These are phyloP conservation scores for Austrolebias charrua DNA, from an alignment of 2,797 vertebrate genomes.

Conservation along the genomic window DNA sequence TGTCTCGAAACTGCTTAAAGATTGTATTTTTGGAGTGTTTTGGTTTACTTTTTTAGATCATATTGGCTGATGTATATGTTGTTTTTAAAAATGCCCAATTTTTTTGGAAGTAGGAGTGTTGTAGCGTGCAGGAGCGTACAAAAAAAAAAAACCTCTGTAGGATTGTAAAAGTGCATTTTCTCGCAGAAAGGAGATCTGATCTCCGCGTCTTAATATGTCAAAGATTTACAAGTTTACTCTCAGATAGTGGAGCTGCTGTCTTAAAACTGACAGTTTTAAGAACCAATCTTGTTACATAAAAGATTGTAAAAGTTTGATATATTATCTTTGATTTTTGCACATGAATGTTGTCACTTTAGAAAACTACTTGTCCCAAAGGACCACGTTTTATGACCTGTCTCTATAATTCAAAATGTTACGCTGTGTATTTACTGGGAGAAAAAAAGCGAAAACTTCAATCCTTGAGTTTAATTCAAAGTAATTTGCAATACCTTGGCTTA, in stretches of 20 bases:
- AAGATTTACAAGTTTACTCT: not conserved
- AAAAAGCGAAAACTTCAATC: not conserved
- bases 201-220: not conserved
- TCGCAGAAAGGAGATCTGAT: not conserved
- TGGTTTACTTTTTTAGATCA: constrained; percentile 5
- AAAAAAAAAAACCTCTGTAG: not conserved
- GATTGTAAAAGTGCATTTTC: not conserved
- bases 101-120: not conserved
- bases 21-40: constrained; percentile 2
- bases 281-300: constrained; percentile 1
- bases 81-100: not conserved
- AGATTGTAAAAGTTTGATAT: not conserved
- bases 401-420: constrained; percentile 1
- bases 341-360: not conserved
- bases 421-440: not conserved
- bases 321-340: constrained; percentile 1
- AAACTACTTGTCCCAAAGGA: not conserved
- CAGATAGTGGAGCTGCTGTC: not conserved
- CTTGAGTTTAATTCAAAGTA: constrained; percentile 1
- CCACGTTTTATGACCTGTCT: not conserved
- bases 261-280: not conserved
- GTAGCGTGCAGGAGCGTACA: not conserved
- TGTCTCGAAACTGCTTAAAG: not conserved
- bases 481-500: constrained; percentile 13
- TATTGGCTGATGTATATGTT: not conserved